A percentile compares a stretch with the other conserved stretches of the same genome.
Conservation (phyloP, 2,888 invertebrate genomes). For the Panzeria rudis region DNA sequence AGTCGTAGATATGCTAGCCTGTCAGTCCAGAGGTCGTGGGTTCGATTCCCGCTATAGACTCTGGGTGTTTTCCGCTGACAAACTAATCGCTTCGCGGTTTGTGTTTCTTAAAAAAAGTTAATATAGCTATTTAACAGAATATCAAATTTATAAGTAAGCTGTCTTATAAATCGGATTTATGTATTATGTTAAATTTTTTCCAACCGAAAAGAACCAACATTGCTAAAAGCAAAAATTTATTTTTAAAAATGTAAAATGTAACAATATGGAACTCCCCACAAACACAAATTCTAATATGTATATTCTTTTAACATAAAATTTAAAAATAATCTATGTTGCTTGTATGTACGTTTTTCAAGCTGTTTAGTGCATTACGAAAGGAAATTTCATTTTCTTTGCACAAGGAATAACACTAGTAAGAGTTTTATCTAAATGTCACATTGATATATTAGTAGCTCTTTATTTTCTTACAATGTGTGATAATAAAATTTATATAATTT, state of each 20-base stretch:
- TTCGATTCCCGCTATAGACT: no score
- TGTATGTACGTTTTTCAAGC: not conserved
- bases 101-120: no score
- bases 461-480: conserved; percentile 14
- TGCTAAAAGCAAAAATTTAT: not conserved
- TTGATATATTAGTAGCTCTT: conserved; percentile 22
- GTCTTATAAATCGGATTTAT: no score
- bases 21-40: no score
- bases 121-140: no score
- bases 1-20: no score
- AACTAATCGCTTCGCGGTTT: no score
- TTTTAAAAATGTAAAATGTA: not conserved
- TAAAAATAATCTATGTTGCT: not conserved
- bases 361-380: not conserved
- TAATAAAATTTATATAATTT: conserved; percentile 20
- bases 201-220: no score
- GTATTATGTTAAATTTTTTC: no score
- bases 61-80: no score
- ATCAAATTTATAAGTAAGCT: no score
- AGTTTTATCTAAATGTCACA: conserved; percentile 37
- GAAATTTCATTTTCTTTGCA: conserved; percentile 1
- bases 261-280: not conserved
- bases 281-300: not conserved
- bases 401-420: conserved; percentile 14
- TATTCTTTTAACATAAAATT: not conserved